phyloP scores from a whole-genome alignment of 2,888 invertebrate genomes.

The Apotomis turbidana region DNA sequence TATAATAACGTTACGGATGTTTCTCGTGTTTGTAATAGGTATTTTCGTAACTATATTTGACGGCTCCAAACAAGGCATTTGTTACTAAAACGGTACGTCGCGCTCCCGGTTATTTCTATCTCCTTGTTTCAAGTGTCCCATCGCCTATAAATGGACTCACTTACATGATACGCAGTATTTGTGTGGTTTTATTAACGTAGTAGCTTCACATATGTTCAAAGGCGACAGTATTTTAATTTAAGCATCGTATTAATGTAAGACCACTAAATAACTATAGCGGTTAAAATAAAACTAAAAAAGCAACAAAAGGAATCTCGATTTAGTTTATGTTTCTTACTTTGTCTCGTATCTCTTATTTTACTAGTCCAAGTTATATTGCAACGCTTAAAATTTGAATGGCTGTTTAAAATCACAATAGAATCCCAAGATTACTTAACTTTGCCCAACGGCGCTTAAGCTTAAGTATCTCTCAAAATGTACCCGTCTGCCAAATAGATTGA shows the following conservation, averaged over 20 bases:
- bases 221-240: constrained; percentile 17
- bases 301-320: background rate
- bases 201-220: constrained; percentile 43
- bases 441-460: constrained; percentile 1
- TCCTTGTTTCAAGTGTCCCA: constrained; percentile 61
- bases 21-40: constrained; percentile 44
- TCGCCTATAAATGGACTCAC: constrained; percentile 60
- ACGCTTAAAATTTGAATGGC: background rate
- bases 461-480: constrained; percentile 40
- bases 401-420: background rate
- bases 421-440: background rate
- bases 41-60: constrained; percentile 54
- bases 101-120: constrained; percentile 62
- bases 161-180: constrained; percentile 59
- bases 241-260: background rate
- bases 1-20: constrained; percentile 38
- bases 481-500: constrained; percentile 31
- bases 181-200: constrained; percentile 51
- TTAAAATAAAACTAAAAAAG: too few species aligned
- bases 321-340: background rate
- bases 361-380: background rate
- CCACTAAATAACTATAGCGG: too few species aligned
- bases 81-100: constrained; percentile 60
- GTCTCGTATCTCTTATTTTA: background rate
- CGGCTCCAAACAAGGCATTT: constrained; percentile 56